Base-by-base conservation (phyloP, 2,888 invertebrate species). In the Xanthorhoe designata region DNA sequence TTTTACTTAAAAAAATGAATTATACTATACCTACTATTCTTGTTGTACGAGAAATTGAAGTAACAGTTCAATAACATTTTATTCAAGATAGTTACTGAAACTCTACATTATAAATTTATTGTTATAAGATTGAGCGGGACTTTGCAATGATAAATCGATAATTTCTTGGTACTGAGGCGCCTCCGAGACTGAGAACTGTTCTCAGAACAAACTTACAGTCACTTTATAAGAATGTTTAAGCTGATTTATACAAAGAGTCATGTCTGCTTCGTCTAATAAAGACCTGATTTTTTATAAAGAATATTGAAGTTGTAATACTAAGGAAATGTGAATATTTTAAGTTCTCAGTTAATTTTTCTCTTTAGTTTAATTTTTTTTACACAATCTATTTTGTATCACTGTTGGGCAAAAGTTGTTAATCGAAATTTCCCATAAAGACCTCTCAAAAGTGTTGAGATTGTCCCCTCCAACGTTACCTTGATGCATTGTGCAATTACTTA, bases 141-240 rank as follows among this genome's bases (percentile, higher is more conserved):
- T 13, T 45, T 24, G 18, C 55, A 19, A 50, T 38, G 15, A 2
- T 24, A 45, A 49, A 87, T 87, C 86, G 80, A 87, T 87, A 72
- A 19, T 32, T 49, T 10, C 49, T 42, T 15, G 42, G 42, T 17
- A 17, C 15, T 42, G 24, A 69, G 83, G 82, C 85, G 87, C 82
- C 86, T 78, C 78, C 79, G 79, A 83, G 83, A 81, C 86, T 86
- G 82, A 86, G 82, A 77, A 74, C 73, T 67, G 75, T 88, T 83
- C 84, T 60, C 35, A 78, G 84, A 86, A 82, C 72, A 68, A 67
- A 58, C 24, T 24, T 24, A 35, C 35, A 2, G 6, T 35, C 9
- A 38, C 10, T 38, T 38, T 38, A 10, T 38, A 9, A 42, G 13
- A 13, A 42, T 42, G 38, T 42, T 35, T 42, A 42, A 42, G 13